Conservation (phyloP, 1,140 invertebrate genomes). For the Triops cancriformis region DNA sequence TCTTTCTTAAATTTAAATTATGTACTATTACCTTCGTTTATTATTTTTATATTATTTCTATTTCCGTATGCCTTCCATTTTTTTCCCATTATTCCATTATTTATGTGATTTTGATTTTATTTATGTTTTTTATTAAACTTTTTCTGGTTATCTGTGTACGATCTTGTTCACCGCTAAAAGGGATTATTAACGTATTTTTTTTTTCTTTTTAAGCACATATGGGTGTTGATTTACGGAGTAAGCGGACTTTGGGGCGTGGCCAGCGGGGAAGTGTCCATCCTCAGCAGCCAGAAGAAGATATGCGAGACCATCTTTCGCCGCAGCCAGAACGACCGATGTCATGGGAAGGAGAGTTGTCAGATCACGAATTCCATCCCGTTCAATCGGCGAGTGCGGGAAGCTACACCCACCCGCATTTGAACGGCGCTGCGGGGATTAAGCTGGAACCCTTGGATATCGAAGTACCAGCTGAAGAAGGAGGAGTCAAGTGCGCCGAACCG, state of each 20-base stretch:
- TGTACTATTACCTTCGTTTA: no score
- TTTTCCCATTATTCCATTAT: no score
- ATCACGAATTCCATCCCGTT: slow-evolving; percentile 45
- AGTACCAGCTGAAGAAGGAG: slow-evolving; percentile 8
- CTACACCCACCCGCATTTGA: neutral
- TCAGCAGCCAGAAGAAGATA: slow-evolving; percentile 33
- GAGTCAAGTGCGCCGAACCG: neutral
- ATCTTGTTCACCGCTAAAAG: no score
- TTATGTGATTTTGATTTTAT: no score
- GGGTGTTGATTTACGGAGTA: slow-evolving; percentile 24
- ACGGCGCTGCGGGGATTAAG: slow-evolving; percentile 1
- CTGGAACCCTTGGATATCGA: slow-evolving; percentile 14
- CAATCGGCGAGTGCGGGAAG: slow-evolving; percentile 15
- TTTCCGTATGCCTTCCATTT: neutral
- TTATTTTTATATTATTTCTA: neutral
- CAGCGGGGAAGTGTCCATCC: neutral
- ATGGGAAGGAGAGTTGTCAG: slow-evolving; percentile 81
- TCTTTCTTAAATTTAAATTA: no score
- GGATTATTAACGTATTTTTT: neutral
- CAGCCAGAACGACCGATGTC: slow-evolving; percentile 68
- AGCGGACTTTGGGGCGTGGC: slow-evolving; percentile 14
- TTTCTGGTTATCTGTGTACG: no score
- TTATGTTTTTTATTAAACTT: no score
- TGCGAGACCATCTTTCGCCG: slow-evolving; percentile 34
- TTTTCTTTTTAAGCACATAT: slow-evolving; percentile 21